A percentile compares a stretch with the other conserved stretches of the same genome.
Evolutionary conservation across 2,797 vertebrate genomes (phyloP).

Genomic region (Petrocephalus sullivani): DNA sequence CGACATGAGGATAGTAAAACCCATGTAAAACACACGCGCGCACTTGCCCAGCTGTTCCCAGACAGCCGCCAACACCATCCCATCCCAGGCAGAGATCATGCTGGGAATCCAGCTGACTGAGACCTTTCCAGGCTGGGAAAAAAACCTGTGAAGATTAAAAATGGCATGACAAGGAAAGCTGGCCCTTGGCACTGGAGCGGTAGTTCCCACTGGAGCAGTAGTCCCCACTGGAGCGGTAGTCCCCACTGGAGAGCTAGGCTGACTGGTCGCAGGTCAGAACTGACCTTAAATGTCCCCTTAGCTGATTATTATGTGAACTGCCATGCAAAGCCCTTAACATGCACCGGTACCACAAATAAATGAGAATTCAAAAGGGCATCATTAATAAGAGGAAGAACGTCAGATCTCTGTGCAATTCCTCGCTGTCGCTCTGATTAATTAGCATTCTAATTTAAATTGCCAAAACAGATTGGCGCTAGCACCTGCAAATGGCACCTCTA

Average conservation of each 20-base stretch:
- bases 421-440: background rate
- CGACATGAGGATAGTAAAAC: background rate
- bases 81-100: background rate
- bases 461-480: background rate
- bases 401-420: background rate
- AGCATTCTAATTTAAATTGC: background rate
- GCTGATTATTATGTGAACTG: background rate
- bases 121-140: background rate
- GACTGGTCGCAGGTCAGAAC: background rate
- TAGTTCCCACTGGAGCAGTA: too few species aligned
- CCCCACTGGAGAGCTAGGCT: background rate
- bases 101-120: background rate
- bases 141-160: background rate
- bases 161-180: too few species aligned
- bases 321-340: background rate
- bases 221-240: too few species aligned
- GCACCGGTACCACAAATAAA: background rate
- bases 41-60: slow-evolving; percentile 11
- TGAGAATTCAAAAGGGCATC: background rate
- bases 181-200: background rate
- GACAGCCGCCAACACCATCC: background rate
- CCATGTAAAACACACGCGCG: background rate
- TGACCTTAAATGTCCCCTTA: background rate
- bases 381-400: background rate
- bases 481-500: background rate